phyloP scores from a whole-genome alignment of 1,140 invertebrate species.

The Formica selysi region DNA sequence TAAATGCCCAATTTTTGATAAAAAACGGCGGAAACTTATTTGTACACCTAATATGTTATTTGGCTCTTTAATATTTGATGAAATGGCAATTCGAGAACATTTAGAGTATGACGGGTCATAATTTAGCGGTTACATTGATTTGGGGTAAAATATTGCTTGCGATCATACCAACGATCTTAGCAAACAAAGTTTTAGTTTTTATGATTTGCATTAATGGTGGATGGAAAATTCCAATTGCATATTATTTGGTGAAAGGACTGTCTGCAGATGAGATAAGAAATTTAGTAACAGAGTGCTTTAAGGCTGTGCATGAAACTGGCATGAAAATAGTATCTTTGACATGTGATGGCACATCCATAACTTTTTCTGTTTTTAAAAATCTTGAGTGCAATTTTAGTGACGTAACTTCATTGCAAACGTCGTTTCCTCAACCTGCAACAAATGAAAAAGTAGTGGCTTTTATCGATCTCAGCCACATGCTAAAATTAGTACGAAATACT shows the following conservation, averaged over 20 bases:
- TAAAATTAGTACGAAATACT: too few relatives aligned
- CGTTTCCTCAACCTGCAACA: not conserved
- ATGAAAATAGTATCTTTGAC: not conserved
- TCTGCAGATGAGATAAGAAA: not conserved
- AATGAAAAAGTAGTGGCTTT: not conserved
- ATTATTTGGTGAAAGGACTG: not conserved
- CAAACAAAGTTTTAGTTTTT: not conserved
- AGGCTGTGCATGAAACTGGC: not conserved
- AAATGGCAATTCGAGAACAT: slow-evolving; percentile 3
- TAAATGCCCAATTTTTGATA: too few relatives aligned
- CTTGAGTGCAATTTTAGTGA: not conserved
- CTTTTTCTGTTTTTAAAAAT: not conserved
- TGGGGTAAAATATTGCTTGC: not conserved
- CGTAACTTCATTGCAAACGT: not conserved
- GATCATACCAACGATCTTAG: not conserved
- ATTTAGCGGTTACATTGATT: not conserved
- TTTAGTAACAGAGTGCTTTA: not conserved
- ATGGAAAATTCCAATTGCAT: not conserved
- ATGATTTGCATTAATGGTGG: not conserved
- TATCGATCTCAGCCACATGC: not conserved
- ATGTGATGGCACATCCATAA: not conserved
- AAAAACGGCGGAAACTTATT: too few relatives aligned
- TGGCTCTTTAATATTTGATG: not conserved
- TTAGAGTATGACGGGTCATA: not conserved
- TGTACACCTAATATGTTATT: too few relatives aligned